Base-by-base conservation (phyloP, 2,888 invertebrate species). In the Steinernema carpocapsae region DNA sequence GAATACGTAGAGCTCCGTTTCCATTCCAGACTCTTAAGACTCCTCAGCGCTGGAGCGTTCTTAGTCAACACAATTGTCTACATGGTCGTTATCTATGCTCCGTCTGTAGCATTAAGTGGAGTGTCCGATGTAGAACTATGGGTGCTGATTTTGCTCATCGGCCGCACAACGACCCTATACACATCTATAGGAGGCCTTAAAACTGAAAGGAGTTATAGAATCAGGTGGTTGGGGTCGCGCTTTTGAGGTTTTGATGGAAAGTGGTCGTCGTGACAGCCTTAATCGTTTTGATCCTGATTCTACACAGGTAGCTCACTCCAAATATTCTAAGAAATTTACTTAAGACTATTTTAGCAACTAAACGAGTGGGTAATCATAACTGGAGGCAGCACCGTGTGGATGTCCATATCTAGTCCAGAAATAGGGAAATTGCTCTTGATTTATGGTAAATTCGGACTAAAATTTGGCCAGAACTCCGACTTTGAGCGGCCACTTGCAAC, bases 31-130 rank as follows among this genome's bases (percentile, higher is more conserved):
- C 75, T 83, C 19, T 79, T 84, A 32, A 75, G 83, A 2, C 76
- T 77, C 12, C 45, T 82, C 2, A 82, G 81, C 73, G 83, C 84
- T 2, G 70, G 76, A 4, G 74, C 81, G 1, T 84, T 84, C 51
- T 78, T 82, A 14, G 74, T 78, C 26, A 80, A 79, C 75, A 84
- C 84, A 10, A 72, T 84, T 26, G 76, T 80, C 52, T 84, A 84
- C 75, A 83, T 84, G 83, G 77, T 84, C 14, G 84, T 84, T 22
- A 81, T 84, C 72, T 84, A 84, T 70, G 83, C 84, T 17, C 84
- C 84, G n/a, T 76, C 83, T 0, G 80, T 84, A 22, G 83, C 84
- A 3, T 78, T 84, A 7, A 80, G 82, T 1, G 77, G 79, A 12
- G 83, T 84, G n/a, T 76, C 83, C 19, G 70, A 76, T n/a, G n/a